Conservation (phyloP, 1,140 invertebrate genomes). For the Drosophila melanica region DNA sequence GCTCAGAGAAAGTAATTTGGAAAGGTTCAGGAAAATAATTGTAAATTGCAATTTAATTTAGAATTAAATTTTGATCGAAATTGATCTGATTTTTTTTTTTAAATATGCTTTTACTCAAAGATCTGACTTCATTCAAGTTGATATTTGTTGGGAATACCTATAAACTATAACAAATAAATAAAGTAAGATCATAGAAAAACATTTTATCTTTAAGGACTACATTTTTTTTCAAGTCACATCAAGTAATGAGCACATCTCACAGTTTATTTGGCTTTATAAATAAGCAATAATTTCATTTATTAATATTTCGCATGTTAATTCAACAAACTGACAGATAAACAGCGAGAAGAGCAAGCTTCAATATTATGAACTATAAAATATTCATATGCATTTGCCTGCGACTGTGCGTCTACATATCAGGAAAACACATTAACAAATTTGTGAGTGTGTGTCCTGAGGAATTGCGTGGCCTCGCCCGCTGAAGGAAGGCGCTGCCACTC, state of each 20-base stretch:
- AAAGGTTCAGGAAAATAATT: too few species aligned
- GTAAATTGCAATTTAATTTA: too few species aligned
- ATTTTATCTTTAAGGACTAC: too few species aligned
- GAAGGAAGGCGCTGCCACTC: constrained; percentile 50
- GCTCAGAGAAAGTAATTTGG: not conserved
- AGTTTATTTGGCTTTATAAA: constrained; percentile 9
- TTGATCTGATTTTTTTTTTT: too few species aligned
- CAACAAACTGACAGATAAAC: constrained; percentile 32
- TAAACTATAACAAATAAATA: too few species aligned
- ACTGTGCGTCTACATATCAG: constrained; percentile 23
- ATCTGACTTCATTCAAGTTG: too few species aligned
- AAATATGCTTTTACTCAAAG: too few species aligned
- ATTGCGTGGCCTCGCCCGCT: constrained; percentile 25
- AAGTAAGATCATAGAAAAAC: too few species aligned
- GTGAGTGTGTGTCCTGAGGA: constrained; percentile 42
- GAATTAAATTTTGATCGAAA: too few species aligned
- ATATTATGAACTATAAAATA: constrained; percentile 72
- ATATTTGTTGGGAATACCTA: too few species aligned
- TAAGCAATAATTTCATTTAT: constrained; percentile 39
- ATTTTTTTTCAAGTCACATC: not conserved
- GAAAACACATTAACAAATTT: constrained; percentile 77
- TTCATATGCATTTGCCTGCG: constrained; percentile 66
- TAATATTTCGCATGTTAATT: constrained; percentile 24
- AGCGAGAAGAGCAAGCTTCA: constrained; percentile 17
- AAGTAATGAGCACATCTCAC: not conserved